Evolutionary conservation across 2,113 vertebrate species (phyloP).

Genomic region (Diphyllodes magnificus): DNA sequence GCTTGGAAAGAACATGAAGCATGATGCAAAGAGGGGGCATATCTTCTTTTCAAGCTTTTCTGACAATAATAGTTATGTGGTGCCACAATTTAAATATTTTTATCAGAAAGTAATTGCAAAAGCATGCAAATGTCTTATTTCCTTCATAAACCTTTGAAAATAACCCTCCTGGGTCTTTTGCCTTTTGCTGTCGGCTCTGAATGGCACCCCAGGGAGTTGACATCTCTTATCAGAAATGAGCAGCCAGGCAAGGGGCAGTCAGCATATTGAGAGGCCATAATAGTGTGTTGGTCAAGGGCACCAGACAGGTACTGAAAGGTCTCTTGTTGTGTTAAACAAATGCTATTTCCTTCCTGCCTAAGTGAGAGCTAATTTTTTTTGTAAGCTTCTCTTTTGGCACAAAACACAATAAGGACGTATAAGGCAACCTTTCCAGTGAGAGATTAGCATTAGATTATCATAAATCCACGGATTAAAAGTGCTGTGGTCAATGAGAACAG

Average conservation of each 20-base stretch:
- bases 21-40: not conserved
- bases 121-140: constrained; percentile 69
- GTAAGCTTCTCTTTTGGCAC: constrained; percentile 58
- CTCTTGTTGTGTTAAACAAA: constrained; percentile 73
- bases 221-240: constrained; percentile 74
- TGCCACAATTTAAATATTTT: constrained; percentile 29
- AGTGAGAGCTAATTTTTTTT: constrained; percentile 64
- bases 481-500: constrained; percentile 66
- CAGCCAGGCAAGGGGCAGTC: constrained; percentile 75
- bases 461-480: constrained; percentile 71
- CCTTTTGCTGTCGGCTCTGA: constrained; percentile 56
- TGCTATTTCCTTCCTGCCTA: constrained; percentile 74
- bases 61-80: not conserved
- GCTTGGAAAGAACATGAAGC: constrained; percentile 13
- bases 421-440: constrained; percentile 62
- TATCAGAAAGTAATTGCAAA: constrained; percentile 50
- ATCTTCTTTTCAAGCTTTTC: constrained; percentile 32
- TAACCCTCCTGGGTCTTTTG: constrained; percentile 47
- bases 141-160: constrained; percentile 71
- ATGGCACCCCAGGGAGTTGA: constrained; percentile 66
- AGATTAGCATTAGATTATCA: constrained; percentile 72
- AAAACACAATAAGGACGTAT: constrained; percentile 70
- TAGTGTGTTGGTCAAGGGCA: constrained; percentile 70
- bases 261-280: constrained; percentile 70
- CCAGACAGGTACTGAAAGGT: constrained; percentile 76